Conservation (phyloP, 2,113 vertebrate species). For the Sinocyclocheilus rhinocerous region DNA sequence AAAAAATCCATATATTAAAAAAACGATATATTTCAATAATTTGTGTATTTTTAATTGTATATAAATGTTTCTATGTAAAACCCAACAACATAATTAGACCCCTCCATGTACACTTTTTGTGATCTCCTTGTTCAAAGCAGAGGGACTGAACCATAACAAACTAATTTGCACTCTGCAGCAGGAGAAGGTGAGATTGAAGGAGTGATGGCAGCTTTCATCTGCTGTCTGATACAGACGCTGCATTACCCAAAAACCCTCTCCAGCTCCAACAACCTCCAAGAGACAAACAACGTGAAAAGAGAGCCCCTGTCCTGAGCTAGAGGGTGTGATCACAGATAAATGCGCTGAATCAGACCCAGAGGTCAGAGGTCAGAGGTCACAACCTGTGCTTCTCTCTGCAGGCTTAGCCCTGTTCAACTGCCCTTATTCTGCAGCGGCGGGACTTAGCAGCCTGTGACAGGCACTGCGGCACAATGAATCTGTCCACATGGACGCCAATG, state of each 20-base stretch:
- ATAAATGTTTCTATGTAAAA: neutral
- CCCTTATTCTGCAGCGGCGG: neutral
- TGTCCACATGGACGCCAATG: conserved; percentile 40
- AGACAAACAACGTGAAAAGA: neutral
- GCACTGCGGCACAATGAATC: conserved; percentile 31
- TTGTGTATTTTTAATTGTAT: no score
- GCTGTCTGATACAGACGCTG: neutral
- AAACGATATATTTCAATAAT: no score
- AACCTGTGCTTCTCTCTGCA: conserved; percentile 18
- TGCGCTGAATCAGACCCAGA: conserved; percentile 18
- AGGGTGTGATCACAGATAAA: conserved; percentile 27
- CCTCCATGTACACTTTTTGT: neutral
- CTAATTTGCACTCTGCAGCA: neutral
- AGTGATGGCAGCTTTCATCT: conserved; percentile 2
- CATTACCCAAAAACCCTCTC: conserved; percentile 1
- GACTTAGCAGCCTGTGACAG: neutral
- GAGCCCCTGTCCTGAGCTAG: neutral
- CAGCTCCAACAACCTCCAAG: neutral
- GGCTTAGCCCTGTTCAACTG: neutral
- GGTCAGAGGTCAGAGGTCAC: conserved; percentile 27
- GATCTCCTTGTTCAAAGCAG: neutral
- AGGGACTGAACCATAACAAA: neutral
- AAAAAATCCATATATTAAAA: no score
- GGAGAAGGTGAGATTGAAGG: neutral
- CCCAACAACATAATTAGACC: neutral